Evolutionary conservation across 2,888 invertebrate genomes (phyloP).

Genomic region (Arctia plantaginis): DNA sequence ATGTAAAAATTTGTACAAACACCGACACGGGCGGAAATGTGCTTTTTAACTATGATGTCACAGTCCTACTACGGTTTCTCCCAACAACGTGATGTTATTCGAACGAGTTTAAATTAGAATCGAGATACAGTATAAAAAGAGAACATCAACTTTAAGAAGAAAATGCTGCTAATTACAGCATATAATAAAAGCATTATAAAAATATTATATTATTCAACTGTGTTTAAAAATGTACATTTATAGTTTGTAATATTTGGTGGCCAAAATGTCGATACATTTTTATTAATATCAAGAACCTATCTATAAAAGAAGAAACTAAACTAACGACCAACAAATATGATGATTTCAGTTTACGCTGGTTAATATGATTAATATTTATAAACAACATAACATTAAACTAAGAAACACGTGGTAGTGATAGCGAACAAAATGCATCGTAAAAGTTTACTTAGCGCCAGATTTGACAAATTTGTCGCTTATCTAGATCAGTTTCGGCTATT

Average conservation of each 20-base stretch:
- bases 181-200: too few relatives aligned
- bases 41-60: slow-evolving; percentile 47
- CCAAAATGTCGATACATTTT: too few relatives aligned
- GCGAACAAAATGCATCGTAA: slow-evolving; percentile 48
- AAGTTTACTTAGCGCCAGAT: slow-evolving; percentile 47
- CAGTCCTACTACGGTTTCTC: slow-evolving; percentile 22
- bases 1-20: slow-evolving; percentile 74
- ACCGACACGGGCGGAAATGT: slow-evolving; percentile 62
- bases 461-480: slow-evolving; percentile 46
- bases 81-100: neutral
- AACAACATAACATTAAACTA: neutral
- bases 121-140: neutral
- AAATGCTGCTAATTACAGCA: too few relatives aligned
- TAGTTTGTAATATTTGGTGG: too few relatives aligned
- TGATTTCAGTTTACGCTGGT: too few relatives aligned
- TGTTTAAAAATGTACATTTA: too few relatives aligned
- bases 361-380: neutral
- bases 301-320: too few relatives aligned
- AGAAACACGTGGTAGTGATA: slow-evolving; percentile 40
- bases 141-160: neutral
- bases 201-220: too few relatives aligned
- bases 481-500: slow-evolving; percentile 38
- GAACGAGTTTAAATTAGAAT: slow-evolving; percentile 9
- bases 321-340: too few relatives aligned
- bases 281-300: too few relatives aligned